Percentiles rank a stretch among this genome's conserved stretches.
These are phyloP conservation scores for Pelusios castaneus DNA, from an alignment of 2,113 vertebrate species.

Conservation along the genomic window DNA sequence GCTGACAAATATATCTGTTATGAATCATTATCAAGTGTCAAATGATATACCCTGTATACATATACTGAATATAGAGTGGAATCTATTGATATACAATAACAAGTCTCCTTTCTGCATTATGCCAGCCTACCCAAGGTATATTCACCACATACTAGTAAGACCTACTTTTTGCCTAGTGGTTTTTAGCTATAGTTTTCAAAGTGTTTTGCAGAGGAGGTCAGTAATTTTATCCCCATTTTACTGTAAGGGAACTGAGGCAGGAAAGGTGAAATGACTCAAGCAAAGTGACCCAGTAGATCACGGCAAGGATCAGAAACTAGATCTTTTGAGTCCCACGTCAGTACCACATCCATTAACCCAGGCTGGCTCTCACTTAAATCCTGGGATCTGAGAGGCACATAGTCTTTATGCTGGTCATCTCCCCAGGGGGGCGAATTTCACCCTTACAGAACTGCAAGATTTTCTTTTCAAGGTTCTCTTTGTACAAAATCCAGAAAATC, in stretches of 20 bases:
- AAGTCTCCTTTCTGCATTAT: not conserved
- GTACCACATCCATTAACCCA: not conserved
- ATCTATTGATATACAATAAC: not conserved
- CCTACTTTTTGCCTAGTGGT: not conserved
- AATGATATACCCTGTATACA: not conserved
- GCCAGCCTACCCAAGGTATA: not conserved
- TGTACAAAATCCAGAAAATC: not conserved
- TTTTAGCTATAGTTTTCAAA: not conserved
- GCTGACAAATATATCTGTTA: not conserved
- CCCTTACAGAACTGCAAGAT: rapidly evolving
- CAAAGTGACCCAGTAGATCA: not conserved
- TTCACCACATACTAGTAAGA: not conserved
- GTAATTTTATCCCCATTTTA: not conserved
- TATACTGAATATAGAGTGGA: not conserved
- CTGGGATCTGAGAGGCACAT: not conserved
- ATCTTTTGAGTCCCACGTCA: not conserved
- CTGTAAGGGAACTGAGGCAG: rapidly evolving
- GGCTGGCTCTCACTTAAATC: not conserved
- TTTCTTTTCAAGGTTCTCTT: not conserved
- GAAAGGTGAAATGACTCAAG: not conserved
- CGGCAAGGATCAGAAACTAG: not conserved
- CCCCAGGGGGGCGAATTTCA: not conserved
- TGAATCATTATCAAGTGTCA: not conserved
- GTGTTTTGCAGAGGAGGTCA: not conserved
- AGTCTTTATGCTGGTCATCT: not conserved